A percentile compares a stretch with the other conserved stretches of the same genome.
phyloP scores from a whole-genome alignment of 2,113 vertebrate genomes.

The Oreochromis tanganicae region DNA sequence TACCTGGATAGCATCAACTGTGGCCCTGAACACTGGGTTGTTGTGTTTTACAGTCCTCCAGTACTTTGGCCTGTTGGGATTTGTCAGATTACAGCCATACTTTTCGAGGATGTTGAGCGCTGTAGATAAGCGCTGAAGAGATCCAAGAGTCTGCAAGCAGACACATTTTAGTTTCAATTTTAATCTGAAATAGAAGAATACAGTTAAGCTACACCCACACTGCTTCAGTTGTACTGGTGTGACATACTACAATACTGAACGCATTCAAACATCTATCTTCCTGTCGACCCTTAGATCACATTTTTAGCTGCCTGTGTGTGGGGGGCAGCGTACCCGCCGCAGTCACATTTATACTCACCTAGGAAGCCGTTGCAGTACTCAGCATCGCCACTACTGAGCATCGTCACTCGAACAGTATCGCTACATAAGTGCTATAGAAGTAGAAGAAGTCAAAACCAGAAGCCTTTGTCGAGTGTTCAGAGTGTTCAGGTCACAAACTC shows the following conservation, averaged over 20 bases:
- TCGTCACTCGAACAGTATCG: not conserved
- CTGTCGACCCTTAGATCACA: not conserved
- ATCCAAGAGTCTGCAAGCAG: slow-evolving; percentile 50
- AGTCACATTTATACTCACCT: not conserved
- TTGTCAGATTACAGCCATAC: slow-evolving; percentile 85
- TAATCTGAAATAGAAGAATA: not conserved
- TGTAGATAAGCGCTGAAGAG: slow-evolving; percentile 75
- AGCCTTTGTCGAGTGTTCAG: not conserved
- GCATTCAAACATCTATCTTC: not conserved
- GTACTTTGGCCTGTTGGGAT: slow-evolving; percentile 79
- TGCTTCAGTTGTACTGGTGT: not conserved
- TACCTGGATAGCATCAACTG: slow-evolving; percentile 84
- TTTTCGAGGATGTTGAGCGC: slow-evolving; percentile 88
- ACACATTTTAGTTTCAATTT: not conserved
- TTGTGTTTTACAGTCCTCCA: slow-evolving; percentile 91
- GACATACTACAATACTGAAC: not conserved
- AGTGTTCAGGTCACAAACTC: not conserved
- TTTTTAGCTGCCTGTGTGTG: not conserved
- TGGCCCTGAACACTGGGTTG: slow-evolving; percentile 85
- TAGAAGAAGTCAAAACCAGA: not conserved
- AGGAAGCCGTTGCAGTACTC: not conserved
- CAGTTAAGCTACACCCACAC: not conserved
- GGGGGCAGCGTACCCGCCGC: not conserved
- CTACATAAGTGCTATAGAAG: not conserved
- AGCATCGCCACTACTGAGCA: not conserved